These are phyloP conservation scores for Babylonia areolata DNA, from an alignment of 1,140 invertebrate species.

Conservation along the genomic window DNA sequence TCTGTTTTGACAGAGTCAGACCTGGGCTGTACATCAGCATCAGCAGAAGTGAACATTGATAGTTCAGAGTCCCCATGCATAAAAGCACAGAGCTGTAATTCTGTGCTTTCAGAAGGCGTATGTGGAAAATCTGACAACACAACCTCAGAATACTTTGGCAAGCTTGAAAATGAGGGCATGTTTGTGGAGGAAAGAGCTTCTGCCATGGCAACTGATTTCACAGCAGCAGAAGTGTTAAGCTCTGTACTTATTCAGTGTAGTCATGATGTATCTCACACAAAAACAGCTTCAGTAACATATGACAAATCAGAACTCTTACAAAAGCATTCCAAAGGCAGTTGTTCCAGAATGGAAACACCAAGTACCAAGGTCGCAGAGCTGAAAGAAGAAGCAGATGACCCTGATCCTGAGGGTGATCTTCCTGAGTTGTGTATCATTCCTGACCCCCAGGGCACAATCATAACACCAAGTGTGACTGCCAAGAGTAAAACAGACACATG, in stretches of 20 bases:
- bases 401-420: constrained; percentile 21
- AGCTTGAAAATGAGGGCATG: neutral
- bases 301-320: neutral
- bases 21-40: too few relatives aligned
- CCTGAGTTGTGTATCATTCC: constrained; percentile 32
- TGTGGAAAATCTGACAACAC: neutral
- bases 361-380: neutral
- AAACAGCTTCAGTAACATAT: neutral
- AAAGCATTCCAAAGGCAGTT: neutral
- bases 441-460: neutral
- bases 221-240: neutral
- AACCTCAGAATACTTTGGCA: neutral
- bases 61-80: neutral
- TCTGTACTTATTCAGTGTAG: neutral
- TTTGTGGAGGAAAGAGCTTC: neutral
- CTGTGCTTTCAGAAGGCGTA: too few relatives aligned
- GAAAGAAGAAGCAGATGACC: neutral
- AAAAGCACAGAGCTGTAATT: neutral
- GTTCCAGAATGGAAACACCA: neutral
- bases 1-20: too few relatives aligned
- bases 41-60: too few relatives aligned
- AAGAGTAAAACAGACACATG: neutral
- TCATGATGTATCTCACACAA: neutral
- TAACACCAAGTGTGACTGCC: neutral
- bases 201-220: neutral